phyloP scores from a whole-genome alignment of 2,113 vertebrate genomes.

The Ammodramus savannarum region DNA sequence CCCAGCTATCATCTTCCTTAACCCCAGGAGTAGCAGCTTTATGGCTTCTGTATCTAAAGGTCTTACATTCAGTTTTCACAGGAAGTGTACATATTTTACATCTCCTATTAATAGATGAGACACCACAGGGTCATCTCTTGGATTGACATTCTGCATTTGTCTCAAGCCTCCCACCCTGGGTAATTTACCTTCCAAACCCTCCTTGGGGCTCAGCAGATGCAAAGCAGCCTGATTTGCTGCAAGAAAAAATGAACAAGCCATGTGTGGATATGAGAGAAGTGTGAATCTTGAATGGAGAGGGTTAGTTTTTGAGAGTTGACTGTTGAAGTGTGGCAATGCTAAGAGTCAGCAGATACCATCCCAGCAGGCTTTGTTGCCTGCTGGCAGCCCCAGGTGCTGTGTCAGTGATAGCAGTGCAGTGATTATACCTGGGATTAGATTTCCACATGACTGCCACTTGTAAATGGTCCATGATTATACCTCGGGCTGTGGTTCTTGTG shows the following conservation, averaged over 20 bases:
- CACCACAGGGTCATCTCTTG: not conserved
- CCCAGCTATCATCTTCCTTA: not conserved
- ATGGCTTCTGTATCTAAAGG: not conserved
- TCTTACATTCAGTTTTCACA: not conserved
- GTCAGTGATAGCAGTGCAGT: not conserved
- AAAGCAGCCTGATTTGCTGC: not conserved
- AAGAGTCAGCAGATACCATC: not conserved
- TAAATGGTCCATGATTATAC: not conserved
- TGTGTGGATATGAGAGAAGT: not conserved
- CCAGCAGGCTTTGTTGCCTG: not conserved
- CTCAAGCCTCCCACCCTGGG: not conserved
- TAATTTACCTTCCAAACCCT: not conserved
- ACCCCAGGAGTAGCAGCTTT: not conserved
- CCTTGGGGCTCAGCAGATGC: not conserved
- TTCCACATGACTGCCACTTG: not conserved
- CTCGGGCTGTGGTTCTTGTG: not conserved
- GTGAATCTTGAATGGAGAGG: not conserved
- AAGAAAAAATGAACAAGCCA: rapidly evolving
- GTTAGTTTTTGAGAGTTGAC: not conserved
- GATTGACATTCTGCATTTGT: not conserved
- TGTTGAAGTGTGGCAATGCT: not conserved
- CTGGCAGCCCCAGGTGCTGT: not conserved
- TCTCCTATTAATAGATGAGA: not conserved
- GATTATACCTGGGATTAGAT: not conserved
- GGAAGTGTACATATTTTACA: not conserved